A percentile compares a stretch with the other conserved stretches of the same genome.
phyloP scores from a whole-genome alignment of 2,797 vertebrate genomes.

The Phoebastria nigripes region DNA sequence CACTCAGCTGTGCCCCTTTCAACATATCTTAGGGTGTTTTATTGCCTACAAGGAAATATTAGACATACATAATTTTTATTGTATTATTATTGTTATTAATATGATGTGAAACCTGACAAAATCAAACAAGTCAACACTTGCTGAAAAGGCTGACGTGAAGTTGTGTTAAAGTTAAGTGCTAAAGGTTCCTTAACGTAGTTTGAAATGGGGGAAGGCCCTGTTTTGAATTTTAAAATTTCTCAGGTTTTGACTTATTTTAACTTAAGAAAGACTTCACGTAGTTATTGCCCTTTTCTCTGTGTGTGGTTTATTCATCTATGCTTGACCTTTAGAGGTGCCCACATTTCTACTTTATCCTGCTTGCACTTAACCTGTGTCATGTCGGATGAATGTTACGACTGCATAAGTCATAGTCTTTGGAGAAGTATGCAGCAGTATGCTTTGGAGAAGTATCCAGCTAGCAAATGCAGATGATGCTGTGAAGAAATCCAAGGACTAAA shows the following conservation, averaged over 20 bases:
- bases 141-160: background rate
- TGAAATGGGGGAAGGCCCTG: constrained; percentile 6
- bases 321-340: background rate
- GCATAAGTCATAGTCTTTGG: background rate
- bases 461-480: background rate
- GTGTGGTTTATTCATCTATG: background rate
- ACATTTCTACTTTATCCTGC: background rate
- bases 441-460: background rate
- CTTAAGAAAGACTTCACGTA: background rate
- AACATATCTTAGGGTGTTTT: constrained; percentile 36
- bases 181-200: background rate
- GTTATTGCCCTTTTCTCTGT: background rate
- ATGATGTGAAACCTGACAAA: constrained; percentile 31
- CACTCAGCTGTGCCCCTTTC: constrained; percentile 26
- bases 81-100: background rate
- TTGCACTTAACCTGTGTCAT: background rate
- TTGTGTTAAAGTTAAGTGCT: constrained; percentile 14
- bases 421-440: background rate
- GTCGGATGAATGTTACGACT: background rate
- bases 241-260: constrained; percentile 43
- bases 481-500: constrained; percentile 14
- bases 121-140: constrained; percentile 41
- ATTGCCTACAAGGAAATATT: constrained; percentile 59
- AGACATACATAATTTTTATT: constrained; percentile 8
- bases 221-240: constrained; percentile 9